Conservation (phyloP, 2,113 vertebrate genomes). For the Sylvilagus bachmani region DNA sequence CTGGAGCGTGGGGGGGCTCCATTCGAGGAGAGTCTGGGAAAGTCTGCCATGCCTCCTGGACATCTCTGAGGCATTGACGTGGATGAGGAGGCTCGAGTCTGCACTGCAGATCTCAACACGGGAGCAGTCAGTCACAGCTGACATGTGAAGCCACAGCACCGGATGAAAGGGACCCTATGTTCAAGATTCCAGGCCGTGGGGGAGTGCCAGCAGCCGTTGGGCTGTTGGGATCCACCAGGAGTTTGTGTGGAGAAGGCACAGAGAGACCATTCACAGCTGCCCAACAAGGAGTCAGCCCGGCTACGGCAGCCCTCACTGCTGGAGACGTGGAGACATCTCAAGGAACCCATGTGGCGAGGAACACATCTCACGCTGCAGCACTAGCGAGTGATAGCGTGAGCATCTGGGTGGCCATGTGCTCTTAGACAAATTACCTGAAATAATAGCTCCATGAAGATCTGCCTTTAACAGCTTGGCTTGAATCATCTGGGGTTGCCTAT, state of each 20-base stretch:
- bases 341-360: not conserved
- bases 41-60: no score
- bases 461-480: conserved; percentile 96
- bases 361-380: accelerated
- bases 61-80: accelerated
- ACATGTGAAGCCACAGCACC: not conserved
- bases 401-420: accelerated
- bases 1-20: no score
- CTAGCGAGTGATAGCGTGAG: accelerated
- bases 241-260: not conserved
- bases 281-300: not conserved
- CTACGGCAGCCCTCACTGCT: not conserved
- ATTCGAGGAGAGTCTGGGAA: not conserved
- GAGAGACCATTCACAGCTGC: not conserved
- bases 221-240: not conserved
- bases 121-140: not conserved
- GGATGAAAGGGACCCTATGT: not conserved
- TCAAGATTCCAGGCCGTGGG: not conserved
- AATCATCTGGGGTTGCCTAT: conserved; percentile 92
- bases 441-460: conserved; percentile 96
- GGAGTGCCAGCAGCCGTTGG: not conserved
- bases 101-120: not conserved
- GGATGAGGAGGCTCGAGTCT: not conserved
- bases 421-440: conserved; percentile 90
- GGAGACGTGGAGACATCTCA: not conserved